Conservation (phyloP, 2,113 vertebrate genomes). For the Eulemur rufifrons region DNA sequence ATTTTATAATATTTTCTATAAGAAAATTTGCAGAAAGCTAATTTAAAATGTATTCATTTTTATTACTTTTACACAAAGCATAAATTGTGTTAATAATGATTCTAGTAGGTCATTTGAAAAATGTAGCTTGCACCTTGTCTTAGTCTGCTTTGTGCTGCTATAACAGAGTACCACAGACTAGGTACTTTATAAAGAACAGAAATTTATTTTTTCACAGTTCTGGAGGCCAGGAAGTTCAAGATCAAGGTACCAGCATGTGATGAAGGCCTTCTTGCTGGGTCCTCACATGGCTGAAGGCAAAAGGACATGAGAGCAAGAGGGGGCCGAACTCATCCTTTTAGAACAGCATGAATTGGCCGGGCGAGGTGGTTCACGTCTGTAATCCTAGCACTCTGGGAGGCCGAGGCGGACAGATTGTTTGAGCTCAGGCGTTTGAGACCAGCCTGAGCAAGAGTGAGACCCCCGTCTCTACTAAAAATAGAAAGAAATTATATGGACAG, state of each 20-base stretch:
- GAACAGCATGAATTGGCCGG: background rate
- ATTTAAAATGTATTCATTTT: background rate
- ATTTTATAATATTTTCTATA: conserved; percentile 42
- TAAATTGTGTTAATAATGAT: conserved; percentile 21
- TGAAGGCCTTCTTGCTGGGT: background rate
- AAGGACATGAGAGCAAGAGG: background rate
- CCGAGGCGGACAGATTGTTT: too few relatives aligned
- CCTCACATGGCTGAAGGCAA: background rate
- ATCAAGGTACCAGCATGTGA: background rate
- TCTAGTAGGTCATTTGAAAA: conserved; percentile 29
- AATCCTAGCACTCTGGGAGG: too few relatives aligned
- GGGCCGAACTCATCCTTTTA: background rate
- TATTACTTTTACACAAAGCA: conserved; percentile 22
- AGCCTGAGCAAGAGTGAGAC: too few relatives aligned
- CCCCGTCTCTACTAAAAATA: too few relatives aligned
- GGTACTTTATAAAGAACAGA: background rate
- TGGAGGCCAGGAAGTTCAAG: background rate
- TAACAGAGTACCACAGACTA: background rate
- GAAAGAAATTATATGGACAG: too few relatives aligned
- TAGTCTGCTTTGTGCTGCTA: background rate
- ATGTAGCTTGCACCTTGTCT: background rate
- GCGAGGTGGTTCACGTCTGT: too few relatives aligned
- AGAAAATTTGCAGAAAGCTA: background rate
- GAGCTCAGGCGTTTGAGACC: too few relatives aligned
- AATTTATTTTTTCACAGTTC: background rate